phyloP scores from a whole-genome alignment of 1,140 invertebrate genomes.

The Bombus superbus region DNA sequence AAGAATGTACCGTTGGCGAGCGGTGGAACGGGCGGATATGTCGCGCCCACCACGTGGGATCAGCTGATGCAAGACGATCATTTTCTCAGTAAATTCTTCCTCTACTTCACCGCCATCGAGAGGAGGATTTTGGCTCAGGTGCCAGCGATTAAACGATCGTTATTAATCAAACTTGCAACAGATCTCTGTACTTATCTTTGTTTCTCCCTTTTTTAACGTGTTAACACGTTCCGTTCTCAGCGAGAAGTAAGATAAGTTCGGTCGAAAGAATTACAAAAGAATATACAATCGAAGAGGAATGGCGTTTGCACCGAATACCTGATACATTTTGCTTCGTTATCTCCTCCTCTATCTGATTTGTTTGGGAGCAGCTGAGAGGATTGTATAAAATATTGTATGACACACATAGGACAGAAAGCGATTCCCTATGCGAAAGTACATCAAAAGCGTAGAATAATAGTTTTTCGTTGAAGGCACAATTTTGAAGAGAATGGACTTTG shows the following conservation, averaged over 20 bases:
- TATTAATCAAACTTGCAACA: not conserved
- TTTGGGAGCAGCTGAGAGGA: not conserved
- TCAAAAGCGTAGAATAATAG: not conserved
- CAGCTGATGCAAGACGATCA: constrained; percentile 92
- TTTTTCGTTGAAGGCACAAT: not conserved
- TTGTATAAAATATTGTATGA: not conserved
- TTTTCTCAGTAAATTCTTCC: constrained; percentile 92
- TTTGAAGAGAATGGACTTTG: not conserved
- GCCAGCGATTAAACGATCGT: constrained; percentile 42
- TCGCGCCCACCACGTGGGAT: constrained; percentile 86
- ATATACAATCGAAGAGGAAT: not conserved
- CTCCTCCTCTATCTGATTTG: not conserved
- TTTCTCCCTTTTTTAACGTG: not conserved
- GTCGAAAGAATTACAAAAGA: not conserved
- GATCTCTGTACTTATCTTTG: not conserved
- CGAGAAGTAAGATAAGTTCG: no score
- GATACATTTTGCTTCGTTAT: not conserved
- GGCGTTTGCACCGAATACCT: not conserved
- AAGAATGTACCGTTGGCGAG: constrained; percentile 76
- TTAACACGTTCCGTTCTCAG: not conserved
- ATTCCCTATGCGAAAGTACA: not conserved
- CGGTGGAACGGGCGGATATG: constrained; percentile 75
- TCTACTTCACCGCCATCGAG: constrained; percentile 92
- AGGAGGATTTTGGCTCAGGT: constrained; percentile 91
- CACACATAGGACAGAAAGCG: not conserved